These are phyloP conservation scores for Synanthedon myopaeformis DNA, from an alignment of 2,888 invertebrate genomes.

Conservation along the genomic window DNA sequence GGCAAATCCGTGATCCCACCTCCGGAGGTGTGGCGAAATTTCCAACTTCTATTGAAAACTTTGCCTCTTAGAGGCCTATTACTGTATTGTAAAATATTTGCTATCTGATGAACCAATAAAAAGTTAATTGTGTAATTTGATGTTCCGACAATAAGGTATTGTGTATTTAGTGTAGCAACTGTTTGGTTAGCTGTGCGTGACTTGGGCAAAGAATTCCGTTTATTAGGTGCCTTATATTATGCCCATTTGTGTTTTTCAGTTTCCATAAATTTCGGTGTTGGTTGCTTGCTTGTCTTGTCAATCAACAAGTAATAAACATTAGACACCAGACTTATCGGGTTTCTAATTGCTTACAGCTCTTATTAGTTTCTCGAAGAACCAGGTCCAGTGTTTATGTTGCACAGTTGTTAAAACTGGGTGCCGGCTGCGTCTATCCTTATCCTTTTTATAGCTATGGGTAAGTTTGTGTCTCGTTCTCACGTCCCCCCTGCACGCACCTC, in stretches of 20 bases:
- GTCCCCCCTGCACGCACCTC: slow-evolving; percentile 25
- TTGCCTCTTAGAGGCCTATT: not conserved
- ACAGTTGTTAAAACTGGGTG: slow-evolving; percentile 5
- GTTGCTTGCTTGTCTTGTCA: slow-evolving; percentile 5
- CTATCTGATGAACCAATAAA: slow-evolving; percentile 19
- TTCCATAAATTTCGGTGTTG: too few species aligned
- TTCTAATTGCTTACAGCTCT: slow-evolving; percentile 40
- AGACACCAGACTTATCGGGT: slow-evolving; percentile 27
- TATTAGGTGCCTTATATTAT: not conserved
- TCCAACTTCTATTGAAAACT: slow-evolving; percentile 11
- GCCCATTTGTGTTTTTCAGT: not conserved
- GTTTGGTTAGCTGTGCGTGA: not conserved
- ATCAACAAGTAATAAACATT: slow-evolving; percentile 1
- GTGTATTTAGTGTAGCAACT: not conserved
- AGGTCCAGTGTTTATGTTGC: slow-evolving; percentile 1
- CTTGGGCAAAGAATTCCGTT: not conserved
- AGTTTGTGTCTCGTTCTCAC: slow-evolving; percentile 18
- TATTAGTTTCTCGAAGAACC: slow-evolving; percentile 33
- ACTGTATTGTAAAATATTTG: slow-evolving; percentile 23
- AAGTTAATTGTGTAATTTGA: slow-evolving; percentile 25
- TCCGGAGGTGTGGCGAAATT: slow-evolving; percentile 23
- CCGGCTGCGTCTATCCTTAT: not conserved
- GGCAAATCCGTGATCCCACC: slow-evolving; percentile 42
- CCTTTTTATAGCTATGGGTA: not conserved
- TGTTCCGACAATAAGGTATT: slow-evolving; percentile 11